These are phyloP conservation scores for Drosophila obscura DNA, from an alignment of 1,140 invertebrate genomes.

Conservation along the genomic window DNA sequence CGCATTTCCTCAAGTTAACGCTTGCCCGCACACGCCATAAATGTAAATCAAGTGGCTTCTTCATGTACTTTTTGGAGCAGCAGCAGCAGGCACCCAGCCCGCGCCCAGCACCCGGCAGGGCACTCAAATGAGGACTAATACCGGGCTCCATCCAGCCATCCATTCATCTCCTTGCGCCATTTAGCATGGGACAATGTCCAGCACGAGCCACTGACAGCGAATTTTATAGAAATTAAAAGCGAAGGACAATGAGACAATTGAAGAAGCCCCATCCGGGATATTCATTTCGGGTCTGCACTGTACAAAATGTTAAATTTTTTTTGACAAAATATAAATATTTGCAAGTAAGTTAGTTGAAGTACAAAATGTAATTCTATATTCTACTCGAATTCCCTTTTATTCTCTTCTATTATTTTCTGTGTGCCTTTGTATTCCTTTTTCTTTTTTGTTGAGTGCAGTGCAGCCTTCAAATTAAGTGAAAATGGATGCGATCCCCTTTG, in stretches of 20 bases:
- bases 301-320: too few relatives aligned
- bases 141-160: slow-evolving; percentile 15
- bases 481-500: neutral
- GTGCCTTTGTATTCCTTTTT: too few relatives aligned
- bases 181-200: slow-evolving; percentile 49
- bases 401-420: too few relatives aligned
- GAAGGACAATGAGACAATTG: neutral
- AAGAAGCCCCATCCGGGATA: too few relatives aligned
- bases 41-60: slow-evolving; percentile 59
- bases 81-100: neutral
- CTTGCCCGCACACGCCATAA: slow-evolving; percentile 59
- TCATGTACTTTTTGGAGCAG: slow-evolving; percentile 5
- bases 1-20: slow-evolving; percentile 62
- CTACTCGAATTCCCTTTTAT: too few relatives aligned
- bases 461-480: neutral
- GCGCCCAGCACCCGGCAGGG: neutral
- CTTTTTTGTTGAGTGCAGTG: neutral
- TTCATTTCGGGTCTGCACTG: too few relatives aligned
- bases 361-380: too few relatives aligned
- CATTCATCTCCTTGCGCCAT: slow-evolving; percentile 22
- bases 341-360: too few relatives aligned
- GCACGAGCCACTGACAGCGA: slow-evolving; percentile 32
- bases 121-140: slow-evolving; percentile 34
- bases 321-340: too few relatives aligned
- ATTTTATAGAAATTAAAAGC: slow-evolving; percentile 55